Conservation (phyloP, 2,888 invertebrate species). For the Diplazon laetatorius region DNA sequence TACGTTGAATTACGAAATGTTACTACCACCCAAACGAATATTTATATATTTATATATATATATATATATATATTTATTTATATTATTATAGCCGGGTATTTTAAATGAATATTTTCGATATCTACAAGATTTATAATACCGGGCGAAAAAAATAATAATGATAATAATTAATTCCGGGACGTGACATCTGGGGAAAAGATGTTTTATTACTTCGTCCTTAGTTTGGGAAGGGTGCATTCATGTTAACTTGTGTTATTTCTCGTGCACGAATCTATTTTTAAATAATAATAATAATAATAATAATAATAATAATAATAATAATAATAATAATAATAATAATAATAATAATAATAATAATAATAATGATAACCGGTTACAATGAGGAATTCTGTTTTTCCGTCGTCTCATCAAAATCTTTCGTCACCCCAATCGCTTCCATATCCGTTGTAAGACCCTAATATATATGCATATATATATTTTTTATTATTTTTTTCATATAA, state of each 20-base stretch:
- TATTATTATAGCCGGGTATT: conserved; percentile 56
- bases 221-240: conserved; percentile 37
- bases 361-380: conserved; percentile 39
- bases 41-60: too few species aligned
- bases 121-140: conserved; percentile 61
- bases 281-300: conserved; percentile 21
- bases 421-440: conserved; percentile 32
- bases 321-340: conserved; percentile 17
- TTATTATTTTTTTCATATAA: conserved; percentile 70
- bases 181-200: conserved; percentile 46
- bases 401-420: conserved; percentile 45
- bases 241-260: conserved; percentile 46
- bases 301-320: conserved; percentile 27
- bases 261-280: conserved; percentile 23
- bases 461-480: conserved; percentile 71
- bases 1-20: conserved; percentile 69
- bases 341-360: conserved; percentile 11
- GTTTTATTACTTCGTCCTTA: conserved; percentile 47
- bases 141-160: too few species aligned
- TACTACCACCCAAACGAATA: conserved; percentile 71
- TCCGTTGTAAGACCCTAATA: conserved; percentile 69
- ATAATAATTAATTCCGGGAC: conserved; percentile 16
- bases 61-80: conserved; percentile 61
- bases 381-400: conserved; percentile 39
- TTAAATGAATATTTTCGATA: conserved; percentile 52